These are phyloP conservation scores for Agonopterix alstromeriana DNA, from an alignment of 2,888 invertebrate genomes.

Conservation along the genomic window DNA sequence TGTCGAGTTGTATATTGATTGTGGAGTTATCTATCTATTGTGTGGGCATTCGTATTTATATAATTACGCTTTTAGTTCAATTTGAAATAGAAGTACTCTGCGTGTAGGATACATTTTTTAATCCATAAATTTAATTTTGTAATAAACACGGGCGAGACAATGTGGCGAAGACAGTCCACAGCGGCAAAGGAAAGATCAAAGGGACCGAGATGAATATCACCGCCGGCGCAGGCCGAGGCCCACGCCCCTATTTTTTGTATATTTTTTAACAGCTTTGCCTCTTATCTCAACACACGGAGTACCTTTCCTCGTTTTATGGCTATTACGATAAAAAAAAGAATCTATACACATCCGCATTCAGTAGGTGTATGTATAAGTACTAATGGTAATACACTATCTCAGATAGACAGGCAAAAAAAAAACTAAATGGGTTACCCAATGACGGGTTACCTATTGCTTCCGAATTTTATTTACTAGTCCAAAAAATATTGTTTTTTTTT, in stretches of 20 bases:
- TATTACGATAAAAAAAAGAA: slow-evolving; percentile 12
- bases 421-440: too few relatives aligned
- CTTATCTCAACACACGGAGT: slow-evolving; percentile 30
- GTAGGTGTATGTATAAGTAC: background rate
- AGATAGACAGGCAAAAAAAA: too few relatives aligned
- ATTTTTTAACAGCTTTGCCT: slow-evolving; percentile 52
- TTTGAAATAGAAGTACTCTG: too few relatives aligned
- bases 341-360: slow-evolving; percentile 5
- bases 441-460: too few relatives aligned
- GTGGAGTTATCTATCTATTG: too few relatives aligned
- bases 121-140: slow-evolving; percentile 1
- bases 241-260: slow-evolving; percentile 52
- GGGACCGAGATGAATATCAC: slow-evolving; percentile 56
- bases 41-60: too few relatives aligned
- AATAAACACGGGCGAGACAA: slow-evolving; percentile 38
- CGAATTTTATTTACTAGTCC: too few relatives aligned
- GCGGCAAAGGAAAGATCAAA: slow-evolving; percentile 57
- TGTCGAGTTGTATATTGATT: too few relatives aligned
- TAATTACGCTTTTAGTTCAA: too few relatives aligned
- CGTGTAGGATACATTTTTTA: too few relatives aligned
- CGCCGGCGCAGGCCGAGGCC: slow-evolving; percentile 33
- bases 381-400: too few relatives aligned
- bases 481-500: too few relatives aligned
- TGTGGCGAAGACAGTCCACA: slow-evolving; percentile 32
- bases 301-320: slow-evolving; percentile 36